Conservation (phyloP, 2,888 invertebrate species). For the Caenorhabditis sp. region DNA sequence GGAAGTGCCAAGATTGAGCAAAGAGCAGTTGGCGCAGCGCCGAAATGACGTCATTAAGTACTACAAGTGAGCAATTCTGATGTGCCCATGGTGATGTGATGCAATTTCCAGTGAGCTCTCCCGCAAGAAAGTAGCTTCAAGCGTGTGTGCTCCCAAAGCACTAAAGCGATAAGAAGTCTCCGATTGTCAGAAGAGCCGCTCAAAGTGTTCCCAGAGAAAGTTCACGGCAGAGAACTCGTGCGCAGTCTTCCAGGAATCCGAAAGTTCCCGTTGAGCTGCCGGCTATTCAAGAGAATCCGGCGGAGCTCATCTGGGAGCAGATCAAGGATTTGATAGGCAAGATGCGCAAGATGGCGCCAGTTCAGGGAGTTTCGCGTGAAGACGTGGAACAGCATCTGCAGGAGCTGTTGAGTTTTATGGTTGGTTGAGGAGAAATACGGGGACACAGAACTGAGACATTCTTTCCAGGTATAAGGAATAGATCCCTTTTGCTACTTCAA, state of each 20-base stretch:
- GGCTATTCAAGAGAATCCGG: neutral
- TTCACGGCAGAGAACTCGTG: no score
- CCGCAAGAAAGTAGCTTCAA: no score
- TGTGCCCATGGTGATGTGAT: neutral
- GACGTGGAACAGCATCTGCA: neutral
- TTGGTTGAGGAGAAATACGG: no score
- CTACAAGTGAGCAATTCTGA: neutral
- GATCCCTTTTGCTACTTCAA: no score
- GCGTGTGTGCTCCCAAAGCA: no score
- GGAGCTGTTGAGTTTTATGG: neutral
- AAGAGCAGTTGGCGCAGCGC: conserved; percentile 5
- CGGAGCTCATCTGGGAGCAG: conserved; percentile 1
- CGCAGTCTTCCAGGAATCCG: no score
- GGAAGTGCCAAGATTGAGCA: conserved; percentile 1
- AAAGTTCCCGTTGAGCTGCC: no score
- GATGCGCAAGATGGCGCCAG: neutral
- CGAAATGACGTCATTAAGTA: conserved; percentile 12
- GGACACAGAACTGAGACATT: no score
- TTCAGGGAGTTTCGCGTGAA: neutral
- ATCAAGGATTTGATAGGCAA: neutral
- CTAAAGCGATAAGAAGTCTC: no score
- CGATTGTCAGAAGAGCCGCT: no score
- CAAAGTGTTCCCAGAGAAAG: no score
- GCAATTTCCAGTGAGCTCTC: conserved; percentile 13
- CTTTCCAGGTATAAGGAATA: no score